Evolutionary conservation across 2,113 vertebrate species (phyloP), one percentile per base, ranked within the genome.

Genomic region (Pluvialis apricaria): DNA sequence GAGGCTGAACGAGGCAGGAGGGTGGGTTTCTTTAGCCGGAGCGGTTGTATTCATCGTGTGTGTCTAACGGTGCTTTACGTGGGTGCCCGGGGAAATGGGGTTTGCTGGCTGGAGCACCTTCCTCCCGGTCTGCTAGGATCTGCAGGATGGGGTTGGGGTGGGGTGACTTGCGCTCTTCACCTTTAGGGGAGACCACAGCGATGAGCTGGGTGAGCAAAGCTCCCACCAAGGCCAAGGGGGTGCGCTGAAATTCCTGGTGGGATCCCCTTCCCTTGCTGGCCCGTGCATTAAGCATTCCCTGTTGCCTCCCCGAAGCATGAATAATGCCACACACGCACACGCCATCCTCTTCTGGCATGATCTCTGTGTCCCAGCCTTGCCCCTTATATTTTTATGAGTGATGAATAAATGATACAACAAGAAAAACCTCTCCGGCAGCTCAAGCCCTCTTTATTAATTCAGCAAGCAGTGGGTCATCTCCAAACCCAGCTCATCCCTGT

Each of bases 371-470:
- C 76, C 28, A 19, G 40, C 45, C 60, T n/a, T 86, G 77, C 51
- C 77, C 77, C 29, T 73, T 77, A 18, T 66, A 31, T 31, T 76
- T 86, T 91, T 76, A 62, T 45, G 68, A 76, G 60, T 52, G 42
- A 92, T 92, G 72, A 93, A 95, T 95, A 95, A 93, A 88, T 86
- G 71, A 95, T 83, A 61, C 5, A 24, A 93, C 76, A 93, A 89
- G 91, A 71, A 86, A 89, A 96, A 61, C 71, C 88, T 86, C 69
- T 75, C 72, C 0, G 0, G 47, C 12, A 15, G 58, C 60, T 83
- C 42, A 40, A 80, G 38, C 4, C 14, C 18, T 94, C 72, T 90
- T 94, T 58, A 81, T 87, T 90, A 92, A 92, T 92, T 92, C 78
- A 92, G 34, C 47, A 66, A 51, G 52, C 51, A 11, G 24, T 4